Conservation (phyloP, 2,797 vertebrate species). For the Gambelia wislizenii region DNA sequence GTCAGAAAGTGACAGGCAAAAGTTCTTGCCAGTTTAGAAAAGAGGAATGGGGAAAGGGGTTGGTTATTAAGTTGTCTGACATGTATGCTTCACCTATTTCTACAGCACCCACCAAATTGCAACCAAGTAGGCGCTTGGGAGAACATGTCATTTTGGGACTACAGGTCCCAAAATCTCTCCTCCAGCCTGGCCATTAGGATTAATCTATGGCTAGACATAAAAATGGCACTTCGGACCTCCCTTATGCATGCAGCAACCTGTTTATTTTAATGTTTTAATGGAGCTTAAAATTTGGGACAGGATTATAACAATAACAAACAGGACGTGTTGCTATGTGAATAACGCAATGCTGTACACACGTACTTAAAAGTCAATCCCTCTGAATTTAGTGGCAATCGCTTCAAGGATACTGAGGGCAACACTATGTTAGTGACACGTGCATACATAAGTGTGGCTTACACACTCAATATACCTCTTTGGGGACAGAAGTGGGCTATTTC, state of each 20-base stretch:
- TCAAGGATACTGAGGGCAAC: too few species aligned
- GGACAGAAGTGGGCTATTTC: too few species aligned
- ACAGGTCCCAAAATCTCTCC: too few species aligned
- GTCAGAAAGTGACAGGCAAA: neutral
- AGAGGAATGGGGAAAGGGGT: neutral
- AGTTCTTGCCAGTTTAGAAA: accelerated
- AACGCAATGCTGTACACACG: neutral
- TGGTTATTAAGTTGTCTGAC: neutral
- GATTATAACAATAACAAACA: neutral
- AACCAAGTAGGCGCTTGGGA: too few species aligned
- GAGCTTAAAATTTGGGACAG: neutral
- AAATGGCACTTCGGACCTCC: neutral
- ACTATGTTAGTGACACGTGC: too few species aligned
- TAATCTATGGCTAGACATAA: neutral
- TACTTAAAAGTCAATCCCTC: neutral
- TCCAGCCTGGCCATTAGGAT: neutral
- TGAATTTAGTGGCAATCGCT: too few species aligned
- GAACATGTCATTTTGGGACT: neutral
- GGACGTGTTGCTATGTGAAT: neutral
- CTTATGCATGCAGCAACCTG: neutral
- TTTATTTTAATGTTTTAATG: neutral
- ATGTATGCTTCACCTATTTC: too few species aligned
- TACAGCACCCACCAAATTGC: too few species aligned
- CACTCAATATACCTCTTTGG: too few species aligned
- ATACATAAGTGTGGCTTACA: too few species aligned